Percentiles rank a stretch among this genome's conserved stretches.
Evolutionary conservation across 2,797 vertebrate species (phyloP).

Genomic region (Chiloscyllium punctatum): DNA sequence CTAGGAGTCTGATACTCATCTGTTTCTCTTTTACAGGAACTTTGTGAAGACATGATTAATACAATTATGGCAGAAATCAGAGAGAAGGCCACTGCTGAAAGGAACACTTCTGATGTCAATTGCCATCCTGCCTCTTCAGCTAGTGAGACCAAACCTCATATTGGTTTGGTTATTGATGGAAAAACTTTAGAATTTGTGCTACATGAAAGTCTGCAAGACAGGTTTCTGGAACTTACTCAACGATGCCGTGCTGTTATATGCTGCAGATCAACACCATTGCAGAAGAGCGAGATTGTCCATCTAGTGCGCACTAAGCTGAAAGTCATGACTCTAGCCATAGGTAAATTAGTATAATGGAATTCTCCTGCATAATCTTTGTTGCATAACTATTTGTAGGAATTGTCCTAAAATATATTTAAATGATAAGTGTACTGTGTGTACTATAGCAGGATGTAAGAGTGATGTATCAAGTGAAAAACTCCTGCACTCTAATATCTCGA

Average conservation of each 20-base stretch:
- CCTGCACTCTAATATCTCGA: neutral
- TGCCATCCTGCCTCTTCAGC: neutral
- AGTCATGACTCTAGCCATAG: constrained; percentile 84
- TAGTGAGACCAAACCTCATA: constrained; percentile 43
- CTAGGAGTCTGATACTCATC: constrained; percentile 21
- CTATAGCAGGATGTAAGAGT: neutral
- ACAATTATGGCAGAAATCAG: constrained; percentile 61
- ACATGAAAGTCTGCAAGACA: constrained; percentile 62
- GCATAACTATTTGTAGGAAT: neutral
- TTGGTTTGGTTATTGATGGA: constrained; percentile 77
- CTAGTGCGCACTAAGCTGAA: constrained; percentile 68
- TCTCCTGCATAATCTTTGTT: neutral
- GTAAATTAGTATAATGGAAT: constrained; percentile 55
- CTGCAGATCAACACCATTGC: constrained; percentile 84
- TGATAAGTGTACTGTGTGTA: neutral
- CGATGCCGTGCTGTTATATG: constrained; percentile 80
- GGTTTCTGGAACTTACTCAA: constrained; percentile 70
- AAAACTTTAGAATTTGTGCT: constrained; percentile 73
- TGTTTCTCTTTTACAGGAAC: constrained; percentile 59
- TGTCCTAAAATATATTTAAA: neutral
- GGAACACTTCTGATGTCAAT: fast-evolving
- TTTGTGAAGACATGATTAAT: constrained; percentile 63
- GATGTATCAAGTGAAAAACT: neutral
- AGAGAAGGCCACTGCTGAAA: constrained; percentile 23
- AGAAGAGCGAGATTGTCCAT: constrained; percentile 84